Percentiles rank a stretch among this genome's conserved stretches.
Evolutionary conservation across 2,113 vertebrate genomes (phyloP).

Genomic region (mouse (Mus musculus)): GRCm39 chr2:75301501-75302000

Average conservation of each 20-base stretch:
- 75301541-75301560: too few species aligned
- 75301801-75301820: background rate
- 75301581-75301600: background rate
- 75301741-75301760: background rate
- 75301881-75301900: background rate
- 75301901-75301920: background rate
- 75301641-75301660: background rate
- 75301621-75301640: background rate
- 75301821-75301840: background rate
- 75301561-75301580: too few species aligned
- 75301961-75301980: background rate
- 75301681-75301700: constrained; percentile 8
- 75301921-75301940: background rate
- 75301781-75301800: background rate
- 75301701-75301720: background rate
- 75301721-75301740: constrained; percentile 1
- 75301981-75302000: background rate
- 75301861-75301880: background rate
- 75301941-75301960: background rate
- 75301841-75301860: background rate
- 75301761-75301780: background rate
- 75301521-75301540: too few species aligned
- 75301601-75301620: background rate
- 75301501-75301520: too few species aligned
- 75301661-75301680: background rate